Percentiles rank a stretch among this genome's conserved stretches.
Evolutionary conservation across 2,797 vertebrate genomes (phyloP).

Genomic region (Molossus alvarezi): DNA sequence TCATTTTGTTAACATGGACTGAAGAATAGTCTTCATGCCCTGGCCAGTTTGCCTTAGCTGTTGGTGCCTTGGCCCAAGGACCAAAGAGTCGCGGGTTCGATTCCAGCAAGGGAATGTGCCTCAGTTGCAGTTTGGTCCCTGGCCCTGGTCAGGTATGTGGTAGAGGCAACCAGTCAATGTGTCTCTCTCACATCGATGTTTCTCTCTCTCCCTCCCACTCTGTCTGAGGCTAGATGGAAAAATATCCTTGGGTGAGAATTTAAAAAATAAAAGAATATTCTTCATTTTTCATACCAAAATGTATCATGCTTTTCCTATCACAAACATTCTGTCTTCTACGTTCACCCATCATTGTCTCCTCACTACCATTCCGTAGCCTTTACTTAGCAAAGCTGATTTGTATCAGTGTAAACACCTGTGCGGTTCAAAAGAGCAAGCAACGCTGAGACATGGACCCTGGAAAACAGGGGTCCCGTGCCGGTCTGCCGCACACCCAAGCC

Average conservation of each 20-base stretch:
- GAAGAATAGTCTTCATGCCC: not conserved
- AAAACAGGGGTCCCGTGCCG: not conserved
- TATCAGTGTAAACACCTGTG: not conserved
- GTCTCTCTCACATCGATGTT: no score
- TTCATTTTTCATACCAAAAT: not conserved
- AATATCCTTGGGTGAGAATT: no score
- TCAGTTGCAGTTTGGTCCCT: no score
- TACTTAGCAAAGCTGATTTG: not conserved
- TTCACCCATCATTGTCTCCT: not conserved
- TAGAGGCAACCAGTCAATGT: no score
- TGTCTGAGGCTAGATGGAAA: no score
- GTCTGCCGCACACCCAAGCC: not conserved
- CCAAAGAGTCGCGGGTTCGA: no score
- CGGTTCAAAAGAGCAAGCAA: slow-evolving; percentile 1
- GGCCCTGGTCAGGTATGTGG: no score
- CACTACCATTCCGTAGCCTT: not conserved
- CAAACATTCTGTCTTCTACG: not conserved
- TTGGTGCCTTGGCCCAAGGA: no score
- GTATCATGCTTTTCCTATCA: slow-evolving; percentile 5
- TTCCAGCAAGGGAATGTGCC: no score
- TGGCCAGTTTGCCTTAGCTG: no score
- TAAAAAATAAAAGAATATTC: not conserved
- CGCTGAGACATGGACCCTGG: not conserved
- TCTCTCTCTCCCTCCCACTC: no score
- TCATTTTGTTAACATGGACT: not conserved